A percentile compares a stretch with the other conserved stretches of the same genome.
phyloP scores from a whole-genome alignment of 2,888 invertebrate species.

The Cetonia aurata region DNA sequence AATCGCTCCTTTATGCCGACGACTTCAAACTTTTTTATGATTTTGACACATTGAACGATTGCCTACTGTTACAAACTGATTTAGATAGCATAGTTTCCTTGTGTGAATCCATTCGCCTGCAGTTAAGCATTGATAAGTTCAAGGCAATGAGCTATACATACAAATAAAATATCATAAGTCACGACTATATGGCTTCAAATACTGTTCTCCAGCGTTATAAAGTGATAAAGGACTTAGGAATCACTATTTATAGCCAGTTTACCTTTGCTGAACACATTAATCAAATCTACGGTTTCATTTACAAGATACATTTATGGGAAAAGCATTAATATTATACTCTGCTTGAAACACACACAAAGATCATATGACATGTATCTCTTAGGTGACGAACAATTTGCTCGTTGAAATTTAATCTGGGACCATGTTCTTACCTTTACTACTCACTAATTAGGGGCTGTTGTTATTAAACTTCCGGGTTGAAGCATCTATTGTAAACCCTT shows the following conservation, averaged over 20 bases:
- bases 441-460: too few relatives aligned
- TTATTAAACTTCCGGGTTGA: too few relatives aligned
- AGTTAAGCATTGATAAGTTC: neutral
- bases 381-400: too few relatives aligned
- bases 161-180: neutral
- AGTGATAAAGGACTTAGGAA: neutral
- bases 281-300: conserved; percentile 1
- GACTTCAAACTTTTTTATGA: conserved; percentile 4
- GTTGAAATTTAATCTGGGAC: too few relatives aligned
- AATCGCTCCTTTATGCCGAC: neutral
- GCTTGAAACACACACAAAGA: too few relatives aligned
- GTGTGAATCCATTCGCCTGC: conserved; percentile 4
- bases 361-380: too few relatives aligned
- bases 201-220: neutral
- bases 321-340: too few relatives aligned
- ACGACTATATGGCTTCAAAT: too few relatives aligned
- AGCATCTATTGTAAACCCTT: too few relatives aligned
- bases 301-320: too few relatives aligned
- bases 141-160: neutral
- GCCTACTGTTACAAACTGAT: neutral
- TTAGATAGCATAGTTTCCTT: neutral
- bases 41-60: neutral
- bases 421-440: too few relatives aligned
- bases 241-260: neutral
- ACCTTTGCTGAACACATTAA: neutral